Conservation (phyloP, 1,140 invertebrate genomes). For the Choristoneura fumiferana region DNA sequence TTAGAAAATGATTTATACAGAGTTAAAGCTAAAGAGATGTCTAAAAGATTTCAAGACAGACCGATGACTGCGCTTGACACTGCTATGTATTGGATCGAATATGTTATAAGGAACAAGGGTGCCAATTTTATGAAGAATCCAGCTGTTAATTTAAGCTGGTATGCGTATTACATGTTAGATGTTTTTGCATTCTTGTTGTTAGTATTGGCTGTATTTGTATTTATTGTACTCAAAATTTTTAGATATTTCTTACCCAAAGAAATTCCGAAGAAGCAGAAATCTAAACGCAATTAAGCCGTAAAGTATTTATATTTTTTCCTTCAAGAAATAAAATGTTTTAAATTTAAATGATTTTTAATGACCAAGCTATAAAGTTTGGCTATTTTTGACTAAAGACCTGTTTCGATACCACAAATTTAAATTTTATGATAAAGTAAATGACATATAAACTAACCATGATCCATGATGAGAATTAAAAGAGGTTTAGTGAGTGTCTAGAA, state of each 20-base stretch:
- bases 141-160: conserved; percentile 78
- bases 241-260: neutral
- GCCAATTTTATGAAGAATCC: conserved; percentile 80
- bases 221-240: conserved; percentile 3
- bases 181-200: conserved; percentile 60
- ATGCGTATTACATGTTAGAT: conserved; percentile 81
- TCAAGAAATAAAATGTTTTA: no score
- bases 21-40: conserved; percentile 62
- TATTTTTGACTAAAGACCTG: no score
- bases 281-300: neutral
- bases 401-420: no score
- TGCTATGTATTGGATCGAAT: conserved; percentile 82
- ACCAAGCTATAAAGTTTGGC: no score
- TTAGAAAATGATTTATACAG: conserved; percentile 47
- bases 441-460: no score
- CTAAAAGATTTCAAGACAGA: conserved; percentile 78
- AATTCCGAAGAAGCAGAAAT: neutral
- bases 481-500: no score
- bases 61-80: conserved; percentile 76
- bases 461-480: no score
- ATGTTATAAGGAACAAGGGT: no score
- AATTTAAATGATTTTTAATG: no score
- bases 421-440: no score
- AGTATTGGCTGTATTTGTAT: neutral
- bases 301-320: no score